phyloP scores from a whole-genome alignment of 2,888 invertebrate species.

The Chromoteleia sp. region DNA sequence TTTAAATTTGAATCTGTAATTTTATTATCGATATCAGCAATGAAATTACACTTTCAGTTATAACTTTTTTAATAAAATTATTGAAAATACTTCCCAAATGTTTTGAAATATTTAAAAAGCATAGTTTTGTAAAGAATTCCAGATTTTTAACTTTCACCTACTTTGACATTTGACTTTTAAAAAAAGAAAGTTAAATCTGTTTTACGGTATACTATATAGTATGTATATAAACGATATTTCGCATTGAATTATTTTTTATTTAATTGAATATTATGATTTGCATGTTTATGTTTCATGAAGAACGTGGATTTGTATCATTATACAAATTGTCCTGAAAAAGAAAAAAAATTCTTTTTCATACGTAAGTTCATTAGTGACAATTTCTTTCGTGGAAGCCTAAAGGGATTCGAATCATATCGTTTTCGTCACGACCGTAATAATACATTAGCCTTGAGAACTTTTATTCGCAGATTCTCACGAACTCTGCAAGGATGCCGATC shows the following conservation, averaged over 20 bases:
- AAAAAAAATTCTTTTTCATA: constrained; percentile 37
- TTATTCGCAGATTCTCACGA: constrained; percentile 69
- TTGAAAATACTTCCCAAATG: too few species aligned
- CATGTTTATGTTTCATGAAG: not conserved
- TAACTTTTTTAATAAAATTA: too few species aligned
- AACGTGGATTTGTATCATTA: constrained; percentile 23
- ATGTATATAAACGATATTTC: too few species aligned
- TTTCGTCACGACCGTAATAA: constrained; percentile 69
- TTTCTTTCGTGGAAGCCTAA: constrained; percentile 64
- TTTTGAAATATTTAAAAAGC: too few species aligned
- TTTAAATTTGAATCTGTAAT: too few species aligned
- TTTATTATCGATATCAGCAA: too few species aligned
- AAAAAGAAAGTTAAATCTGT: too few species aligned
- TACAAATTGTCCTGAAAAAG: constrained; percentile 27
- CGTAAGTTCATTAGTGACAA: constrained; percentile 78
- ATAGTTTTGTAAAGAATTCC: too few species aligned
- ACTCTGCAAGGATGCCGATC: constrained; percentile 66
- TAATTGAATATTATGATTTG: constrained; percentile 15
- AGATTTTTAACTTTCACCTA: too few species aligned
- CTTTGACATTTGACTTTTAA: too few species aligned
- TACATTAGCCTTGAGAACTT: constrained; percentile 65
- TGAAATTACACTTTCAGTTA: too few species aligned
- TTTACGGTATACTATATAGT: too few species aligned
- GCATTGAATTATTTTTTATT: not conserved
- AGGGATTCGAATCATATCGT: constrained; percentile 68